A percentile compares a stretch with the other conserved stretches of the same genome.
These are phyloP conservation scores for Castor canadensis DNA, from an alignment of 2,113 vertebrate genomes.

Conservation along the genomic window DNA sequence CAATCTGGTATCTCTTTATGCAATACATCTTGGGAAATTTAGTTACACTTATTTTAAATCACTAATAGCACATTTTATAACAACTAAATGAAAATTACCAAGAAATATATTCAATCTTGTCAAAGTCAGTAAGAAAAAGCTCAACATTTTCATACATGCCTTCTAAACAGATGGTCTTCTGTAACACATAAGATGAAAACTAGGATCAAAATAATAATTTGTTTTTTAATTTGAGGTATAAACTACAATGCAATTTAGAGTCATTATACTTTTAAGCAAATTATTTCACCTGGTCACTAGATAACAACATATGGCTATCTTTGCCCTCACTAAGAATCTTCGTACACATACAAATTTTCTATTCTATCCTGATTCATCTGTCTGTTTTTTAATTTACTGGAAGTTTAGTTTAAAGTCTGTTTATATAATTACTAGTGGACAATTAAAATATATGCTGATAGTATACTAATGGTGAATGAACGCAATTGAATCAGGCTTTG, in stretches of 20 bases:
- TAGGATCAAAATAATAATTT: conserved; percentile 57
- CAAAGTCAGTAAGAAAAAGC: conserved; percentile 73
- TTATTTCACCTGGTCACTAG: conserved; percentile 17
- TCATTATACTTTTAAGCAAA: conserved; percentile 34
- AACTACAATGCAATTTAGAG: conserved; percentile 40
- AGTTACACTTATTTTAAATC: conserved; percentile 79
- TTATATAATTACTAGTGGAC: background rate
- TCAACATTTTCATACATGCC: conserved; percentile 63
- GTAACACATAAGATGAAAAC: conserved; percentile 51
- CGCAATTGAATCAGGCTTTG: background rate
- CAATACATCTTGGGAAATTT: conserved; percentile 73
- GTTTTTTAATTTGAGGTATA: conserved; percentile 58
- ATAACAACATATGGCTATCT: conserved; percentile 1
- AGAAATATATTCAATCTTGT: conserved; percentile 63
- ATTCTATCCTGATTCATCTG: background rate
- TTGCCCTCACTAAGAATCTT: conserved; percentile 14
- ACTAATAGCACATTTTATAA: conserved; percentile 68
- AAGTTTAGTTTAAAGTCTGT: background rate
- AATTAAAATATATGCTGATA: background rate
- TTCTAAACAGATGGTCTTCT: conserved; percentile 66
- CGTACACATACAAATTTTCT: background rate
- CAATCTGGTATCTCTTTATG: conserved; percentile 77
- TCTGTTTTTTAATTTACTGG: background rate
- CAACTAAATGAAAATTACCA: conserved; percentile 71
- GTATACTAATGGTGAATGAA: background rate